A percentile compares a stretch with the other conserved stretches of the same genome.
Conservation (phyloP, 2,888 invertebrate species). For the Caenorhabditis macrosperma region DNA sequence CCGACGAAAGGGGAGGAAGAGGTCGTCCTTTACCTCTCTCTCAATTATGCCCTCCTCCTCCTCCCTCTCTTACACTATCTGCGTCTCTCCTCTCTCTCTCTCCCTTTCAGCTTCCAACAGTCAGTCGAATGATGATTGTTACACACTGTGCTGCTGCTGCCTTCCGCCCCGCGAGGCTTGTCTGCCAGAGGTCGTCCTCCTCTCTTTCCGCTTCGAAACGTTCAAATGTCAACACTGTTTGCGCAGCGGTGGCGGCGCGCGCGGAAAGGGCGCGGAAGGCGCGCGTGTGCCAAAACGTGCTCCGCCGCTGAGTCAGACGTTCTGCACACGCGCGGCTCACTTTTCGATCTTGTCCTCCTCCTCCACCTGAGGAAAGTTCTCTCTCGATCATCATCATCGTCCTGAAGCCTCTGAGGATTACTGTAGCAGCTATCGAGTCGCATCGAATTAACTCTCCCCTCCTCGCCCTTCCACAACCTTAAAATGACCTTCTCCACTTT, state of each 20-base stretch:
- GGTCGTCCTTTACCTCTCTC: not conserved
- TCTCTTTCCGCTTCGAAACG: conserved; percentile 26
- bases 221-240: conserved; percentile 53
- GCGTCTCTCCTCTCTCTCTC: not conserved
- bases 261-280: conserved; percentile 41
- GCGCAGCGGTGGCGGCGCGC: conserved; percentile 25
- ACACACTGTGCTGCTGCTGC: conserved; percentile 24
- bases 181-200: conserved; percentile 14
- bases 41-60: conserved; percentile 8
- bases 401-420: too few relatives aligned
- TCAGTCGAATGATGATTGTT: conserved; percentile 24
- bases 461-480: not conserved
- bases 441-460: too few relatives aligned
- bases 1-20: not conserved
- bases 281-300: conserved; percentile 31
- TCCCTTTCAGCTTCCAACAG: not conserved
- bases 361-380: too few relatives aligned
- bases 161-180: conserved; percentile 13
- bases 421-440: too few relatives aligned
- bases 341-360: conserved; percentile 6
- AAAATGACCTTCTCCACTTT: not conserved
- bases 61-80: conserved; percentile 1
- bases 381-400: not conserved
- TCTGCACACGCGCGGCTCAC: not conserved
- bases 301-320: conserved; percentile 21